Percentiles rank a stretch among this genome's conserved stretches.
phyloP scores from a whole-genome alignment of 2,797 vertebrate species.

The Picus viridis region DNA sequence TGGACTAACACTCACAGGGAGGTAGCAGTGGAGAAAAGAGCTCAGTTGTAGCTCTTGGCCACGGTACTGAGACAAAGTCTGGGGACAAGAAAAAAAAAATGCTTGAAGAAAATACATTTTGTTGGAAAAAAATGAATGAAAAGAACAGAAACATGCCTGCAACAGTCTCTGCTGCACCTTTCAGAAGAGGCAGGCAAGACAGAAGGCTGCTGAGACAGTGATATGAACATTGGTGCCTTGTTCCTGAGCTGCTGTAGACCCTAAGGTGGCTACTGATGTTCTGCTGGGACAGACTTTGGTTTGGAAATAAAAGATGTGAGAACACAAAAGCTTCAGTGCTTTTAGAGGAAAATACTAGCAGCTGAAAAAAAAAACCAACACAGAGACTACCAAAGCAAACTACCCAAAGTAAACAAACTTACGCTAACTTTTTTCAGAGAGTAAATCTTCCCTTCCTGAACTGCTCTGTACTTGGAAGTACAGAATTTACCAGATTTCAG shows the following conservation, averaged over 20 bases:
- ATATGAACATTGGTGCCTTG: not conserved
- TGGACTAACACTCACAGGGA: fast-evolving
- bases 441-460: not conserved
- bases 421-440: not conserved
- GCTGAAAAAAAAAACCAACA: not conserved
- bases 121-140: fast-evolving
- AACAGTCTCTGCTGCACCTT: not conserved
- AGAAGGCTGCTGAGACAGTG: too few relatives aligned
- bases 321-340: not conserved
- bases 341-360: not conserved
- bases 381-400: too few relatives aligned
- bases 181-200: not conserved
- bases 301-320: not conserved
- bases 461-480: not conserved
- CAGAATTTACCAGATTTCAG: not conserved
- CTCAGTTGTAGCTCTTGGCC: not conserved
- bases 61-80: fast-evolving
- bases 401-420: not conserved
- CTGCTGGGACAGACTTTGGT: not conserved
- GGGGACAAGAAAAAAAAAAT: not conserved
- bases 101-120: not conserved
- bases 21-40: not conserved
- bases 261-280: not conserved
- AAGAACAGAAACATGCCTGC: not conserved
- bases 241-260: not conserved